Evolutionary conservation across 2,888 invertebrate species (phyloP), one percentile per base, ranked within the genome.

Genomic region (Luperina testacea): DNA sequence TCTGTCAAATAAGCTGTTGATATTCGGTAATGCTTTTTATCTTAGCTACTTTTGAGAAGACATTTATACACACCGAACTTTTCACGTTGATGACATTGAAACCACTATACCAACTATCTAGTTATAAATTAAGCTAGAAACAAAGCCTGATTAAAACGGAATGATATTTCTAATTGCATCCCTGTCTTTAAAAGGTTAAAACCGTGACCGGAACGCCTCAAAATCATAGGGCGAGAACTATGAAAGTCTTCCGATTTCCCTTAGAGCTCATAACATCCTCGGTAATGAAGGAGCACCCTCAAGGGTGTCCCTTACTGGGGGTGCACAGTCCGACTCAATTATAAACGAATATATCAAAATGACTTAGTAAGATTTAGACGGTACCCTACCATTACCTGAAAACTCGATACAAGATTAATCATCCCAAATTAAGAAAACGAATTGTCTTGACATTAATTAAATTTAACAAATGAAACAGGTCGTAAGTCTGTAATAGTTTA

Each of bases 331-430:
- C 89, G 88, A 93, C 93, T 94, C 94, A 95, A 95, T 96, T 95
- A 95, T 93, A 95, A 93, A 90, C 89, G 93, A 93, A 95, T 95
- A 94, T 94, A 94, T 95, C 95, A 95, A 93, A 91, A 93, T 92
- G 91, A 93, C 92, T 88, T 88, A 93, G 89, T 91, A 86, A 86
- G 86, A 76, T 78, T 77, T 72, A 69, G 67, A 76, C 32, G 27
- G 64, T 80, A 84, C 75, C 65, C 72, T 74, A 74, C 32, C 57
- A 67, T 72, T 72, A 67, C 75, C 80, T 84, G 87, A 51, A 27
- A 72, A 75, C 9, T 72, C 38, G 53, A 83, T 74, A 67, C 27
- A 65, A 69, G 64, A 83, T 74, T 77, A 65, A 67, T 73, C 45
- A 64, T 59, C n/a, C n/a, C 48, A 48, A 53, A 68, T 64, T 70